A percentile compares a stretch with the other conserved stretches of the same genome.
Conservation (phyloP, 2,888 invertebrate species). For the Ceramica pisi region DNA sequence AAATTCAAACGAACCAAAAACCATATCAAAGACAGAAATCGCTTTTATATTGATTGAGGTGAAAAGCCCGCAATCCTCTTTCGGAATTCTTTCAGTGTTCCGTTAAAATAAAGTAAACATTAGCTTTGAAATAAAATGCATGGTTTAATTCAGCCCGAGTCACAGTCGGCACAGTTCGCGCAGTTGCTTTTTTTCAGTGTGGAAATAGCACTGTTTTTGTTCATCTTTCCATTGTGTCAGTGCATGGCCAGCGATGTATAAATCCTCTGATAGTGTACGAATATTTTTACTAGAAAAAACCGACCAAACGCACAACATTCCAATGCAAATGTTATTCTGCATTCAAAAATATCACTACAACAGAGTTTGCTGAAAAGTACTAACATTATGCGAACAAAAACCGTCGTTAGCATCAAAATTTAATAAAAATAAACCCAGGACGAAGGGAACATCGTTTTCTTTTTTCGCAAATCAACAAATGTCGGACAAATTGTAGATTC, state of each 20-base stretch:
- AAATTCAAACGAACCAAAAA: slow-evolving; percentile 30
- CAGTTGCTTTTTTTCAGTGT: slow-evolving; percentile 70
- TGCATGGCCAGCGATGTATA: slow-evolving; percentile 83
- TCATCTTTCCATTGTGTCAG: slow-evolving; percentile 85
- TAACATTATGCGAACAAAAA: slow-evolving; percentile 31
- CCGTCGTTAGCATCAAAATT: slow-evolving; percentile 27
- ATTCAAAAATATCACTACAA: slow-evolving; percentile 42
- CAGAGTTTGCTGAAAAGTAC: slow-evolving; percentile 21
- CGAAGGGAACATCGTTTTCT: slow-evolving; percentile 43
- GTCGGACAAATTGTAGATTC: slow-evolving; percentile 67
- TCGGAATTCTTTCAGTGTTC: slow-evolving; percentile 21
- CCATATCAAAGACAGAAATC: slow-evolving; percentile 21
- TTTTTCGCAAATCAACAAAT: slow-evolving; percentile 58
- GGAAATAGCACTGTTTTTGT: slow-evolving; percentile 83
- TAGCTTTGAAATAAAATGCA: slow-evolving; percentile 58
- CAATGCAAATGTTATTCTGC: slow-evolving; percentile 70
- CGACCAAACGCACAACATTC: slow-evolving; percentile 70
- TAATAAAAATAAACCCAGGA: slow-evolving; percentile 29
- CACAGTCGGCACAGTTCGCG: slow-evolving; percentile 65
- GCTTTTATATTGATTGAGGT: slow-evolving; percentile 4
- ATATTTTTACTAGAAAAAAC: slow-evolving; percentile 82
- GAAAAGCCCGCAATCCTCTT: slow-evolving; percentile 13
- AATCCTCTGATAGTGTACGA: slow-evolving; percentile 85
- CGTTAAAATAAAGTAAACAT: slow-evolving; percentile 59
- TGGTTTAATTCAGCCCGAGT: slow-evolving; percentile 62